A percentile compares a stretch with the other conserved stretches of the same genome.
Evolutionary conservation across 2,888 invertebrate species (phyloP).

Genomic region (Chironomus riparius): DNA sequence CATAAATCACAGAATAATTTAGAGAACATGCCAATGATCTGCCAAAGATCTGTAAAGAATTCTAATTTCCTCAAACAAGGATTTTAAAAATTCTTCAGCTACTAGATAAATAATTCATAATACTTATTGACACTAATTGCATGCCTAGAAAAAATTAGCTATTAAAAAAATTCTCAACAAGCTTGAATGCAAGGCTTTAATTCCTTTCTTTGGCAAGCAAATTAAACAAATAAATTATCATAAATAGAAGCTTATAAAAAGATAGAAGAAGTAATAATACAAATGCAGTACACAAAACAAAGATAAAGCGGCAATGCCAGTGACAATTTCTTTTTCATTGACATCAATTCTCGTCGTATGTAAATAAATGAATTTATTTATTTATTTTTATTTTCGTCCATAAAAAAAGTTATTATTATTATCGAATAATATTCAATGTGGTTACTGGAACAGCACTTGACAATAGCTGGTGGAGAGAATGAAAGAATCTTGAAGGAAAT

Average conservation of each 20-base stretch:
- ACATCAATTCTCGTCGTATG: conserved; percentile 13
- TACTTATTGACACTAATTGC: not conserved
- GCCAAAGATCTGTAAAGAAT: no score
- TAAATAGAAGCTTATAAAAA: not conserved
- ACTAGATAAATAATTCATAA: not conserved
- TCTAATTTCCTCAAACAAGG: no score
- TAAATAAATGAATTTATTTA: not conserved
- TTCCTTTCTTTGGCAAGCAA: not conserved
- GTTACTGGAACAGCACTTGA: conserved; percentile 6
- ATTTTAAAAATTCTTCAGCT: no score
- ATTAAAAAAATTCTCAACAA: not conserved
- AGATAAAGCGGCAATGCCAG: not conserved
- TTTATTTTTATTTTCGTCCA: conserved; percentile 1
- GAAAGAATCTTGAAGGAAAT: conserved; percentile 11
- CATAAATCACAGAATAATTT: no score
- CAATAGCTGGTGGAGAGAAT: not conserved
- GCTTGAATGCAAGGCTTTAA: not conserved
- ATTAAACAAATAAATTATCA: not conserved
- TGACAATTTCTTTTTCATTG: conserved; percentile 20
- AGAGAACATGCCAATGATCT: no score
- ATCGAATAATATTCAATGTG: not conserved
- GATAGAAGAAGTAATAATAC: not conserved
- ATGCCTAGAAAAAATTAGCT: not conserved
- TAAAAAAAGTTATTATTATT: not conserved
- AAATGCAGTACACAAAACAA: not conserved